Percentiles rank a stretch among this genome's conserved stretches.
Conservation (phyloP, 2,113 vertebrate genomes). For the Apistogramma diplotaenia region DNA sequence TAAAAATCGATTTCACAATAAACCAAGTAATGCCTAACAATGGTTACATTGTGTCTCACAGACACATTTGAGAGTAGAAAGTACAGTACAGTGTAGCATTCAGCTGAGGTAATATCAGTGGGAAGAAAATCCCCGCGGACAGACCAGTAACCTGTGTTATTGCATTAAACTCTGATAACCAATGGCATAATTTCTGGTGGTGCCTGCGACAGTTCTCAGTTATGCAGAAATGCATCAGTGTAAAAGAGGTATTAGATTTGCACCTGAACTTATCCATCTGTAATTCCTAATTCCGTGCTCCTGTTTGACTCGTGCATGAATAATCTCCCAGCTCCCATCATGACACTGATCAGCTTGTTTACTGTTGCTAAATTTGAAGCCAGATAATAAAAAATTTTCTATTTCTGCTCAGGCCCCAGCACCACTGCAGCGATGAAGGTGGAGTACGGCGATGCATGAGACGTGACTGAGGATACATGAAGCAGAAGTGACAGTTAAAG, state of each 20-base stretch:
- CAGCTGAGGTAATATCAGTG: background rate
- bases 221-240: background rate
- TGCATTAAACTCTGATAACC: background rate
- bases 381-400: background rate
- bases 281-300: background rate
- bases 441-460: background rate
- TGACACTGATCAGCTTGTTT: background rate
- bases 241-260: background rate
- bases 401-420: accelerated
- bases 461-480: background rate
- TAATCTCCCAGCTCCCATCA: background rate
- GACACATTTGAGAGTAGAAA: background rate
- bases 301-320: background rate
- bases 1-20: background rate
- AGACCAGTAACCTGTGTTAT: background rate
- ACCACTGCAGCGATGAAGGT: background rate
- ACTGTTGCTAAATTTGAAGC: background rate
- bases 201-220: too few relatives aligned
- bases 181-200: background rate
- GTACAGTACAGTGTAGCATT: background rate
- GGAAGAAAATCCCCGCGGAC: background rate
- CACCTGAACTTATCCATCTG: background rate
- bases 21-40: background rate
- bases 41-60: background rate
- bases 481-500: background rate